Percentiles rank a stretch among this genome's conserved stretches.
Conservation (phyloP, 2,888 invertebrate species). For the Melipona beecheii region DNA sequence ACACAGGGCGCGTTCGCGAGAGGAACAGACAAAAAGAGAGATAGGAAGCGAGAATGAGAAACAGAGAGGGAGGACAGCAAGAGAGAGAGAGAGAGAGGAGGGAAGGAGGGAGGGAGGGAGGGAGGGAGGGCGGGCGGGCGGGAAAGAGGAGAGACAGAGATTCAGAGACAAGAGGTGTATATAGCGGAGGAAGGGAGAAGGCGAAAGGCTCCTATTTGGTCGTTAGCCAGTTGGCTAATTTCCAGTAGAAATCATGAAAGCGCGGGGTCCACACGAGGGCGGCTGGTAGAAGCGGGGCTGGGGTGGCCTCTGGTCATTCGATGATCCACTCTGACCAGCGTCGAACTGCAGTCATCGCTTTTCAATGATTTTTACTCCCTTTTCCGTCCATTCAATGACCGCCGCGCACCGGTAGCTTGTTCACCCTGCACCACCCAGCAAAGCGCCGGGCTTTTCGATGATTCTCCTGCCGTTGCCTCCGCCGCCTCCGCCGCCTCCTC, state of each 20-base stretch:
- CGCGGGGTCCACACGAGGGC: conserved; percentile 76
- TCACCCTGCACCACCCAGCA: conserved; percentile 68
- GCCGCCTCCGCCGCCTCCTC: conserved; percentile 36
- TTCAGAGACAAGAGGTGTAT: conserved; percentile 55
- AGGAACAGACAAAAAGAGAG: conserved; percentile 39
- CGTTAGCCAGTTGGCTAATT: conserved; percentile 84
- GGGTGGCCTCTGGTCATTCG: conserved; percentile 81
- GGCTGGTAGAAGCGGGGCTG: conserved; percentile 68
- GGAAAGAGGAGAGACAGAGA: conserved; percentile 54
- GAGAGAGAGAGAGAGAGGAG: conserved; percentile 10
- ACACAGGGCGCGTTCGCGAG: conserved; percentile 38
- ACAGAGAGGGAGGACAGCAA: conserved; percentile 27
- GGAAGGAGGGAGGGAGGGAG: conserved; percentile 60
- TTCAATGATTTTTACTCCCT: conserved; percentile 83
- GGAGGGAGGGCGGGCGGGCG: conserved; percentile 21
- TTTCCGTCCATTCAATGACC: conserved; percentile 83
- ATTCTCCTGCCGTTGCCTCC: conserved; percentile 72
- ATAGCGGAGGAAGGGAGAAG: conserved; percentile 58
- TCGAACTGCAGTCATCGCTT: conserved; percentile 80
- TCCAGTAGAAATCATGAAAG: conserved; percentile 84
- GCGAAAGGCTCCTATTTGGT: conserved; percentile 81
- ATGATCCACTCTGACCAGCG: conserved; percentile 80
- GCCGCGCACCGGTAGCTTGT: conserved; percentile 75
- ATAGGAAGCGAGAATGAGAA: conserved; percentile 36
- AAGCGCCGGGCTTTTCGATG: conserved; percentile 75